Conservation (phyloP, 2,888 invertebrate genomes). For the Clistopyga incitator region DNA sequence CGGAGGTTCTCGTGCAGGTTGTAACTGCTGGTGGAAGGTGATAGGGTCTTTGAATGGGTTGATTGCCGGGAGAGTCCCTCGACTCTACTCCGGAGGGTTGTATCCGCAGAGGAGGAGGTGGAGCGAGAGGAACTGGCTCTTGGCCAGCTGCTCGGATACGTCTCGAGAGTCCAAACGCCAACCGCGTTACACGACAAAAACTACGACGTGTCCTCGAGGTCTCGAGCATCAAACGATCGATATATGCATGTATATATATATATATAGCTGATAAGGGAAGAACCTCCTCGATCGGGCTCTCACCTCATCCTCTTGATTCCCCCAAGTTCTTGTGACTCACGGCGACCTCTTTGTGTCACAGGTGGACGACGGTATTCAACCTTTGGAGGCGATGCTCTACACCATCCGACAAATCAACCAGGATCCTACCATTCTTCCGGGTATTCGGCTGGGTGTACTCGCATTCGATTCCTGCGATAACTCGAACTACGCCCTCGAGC, state of each 20-base stretch:
- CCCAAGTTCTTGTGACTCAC: not conserved
- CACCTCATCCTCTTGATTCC: not conserved
- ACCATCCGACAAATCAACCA: slow-evolving; percentile 85
- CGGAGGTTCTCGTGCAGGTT: slow-evolving; percentile 32
- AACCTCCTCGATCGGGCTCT: not conserved
- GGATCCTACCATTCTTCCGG: slow-evolving; percentile 83
- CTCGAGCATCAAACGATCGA: slow-evolving; percentile 44
- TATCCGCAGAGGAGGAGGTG: slow-evolving; percentile 32
- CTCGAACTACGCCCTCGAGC: slow-evolving; percentile 85
- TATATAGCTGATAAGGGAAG: slow-evolving; percentile 22
- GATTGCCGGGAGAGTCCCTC: slow-evolving; percentile 5
- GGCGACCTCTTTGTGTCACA: slow-evolving; percentile 68
- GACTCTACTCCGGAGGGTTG: slow-evolving; percentile 25
- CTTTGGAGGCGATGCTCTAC: slow-evolving; percentile 85
- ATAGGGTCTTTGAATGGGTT: slow-evolving; percentile 49
- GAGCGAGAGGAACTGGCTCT: slow-evolving; percentile 51
- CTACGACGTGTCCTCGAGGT: slow-evolving; percentile 28
- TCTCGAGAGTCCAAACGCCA: slow-evolving; percentile 30
- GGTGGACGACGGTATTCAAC: slow-evolving; percentile 86
- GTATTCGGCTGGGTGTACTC: slow-evolving; percentile 84
- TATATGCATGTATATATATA: not conserved
- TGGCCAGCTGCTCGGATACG: slow-evolving; percentile 59
- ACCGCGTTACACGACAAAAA: slow-evolving; percentile 35
- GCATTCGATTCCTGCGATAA: slow-evolving; percentile 86
- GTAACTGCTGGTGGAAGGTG: slow-evolving; percentile 50